Evolutionary conservation across 2,888 invertebrate genomes (phyloP), one percentile per base, ranked within the genome.

Genomic region (Autographa gamma): DNA sequence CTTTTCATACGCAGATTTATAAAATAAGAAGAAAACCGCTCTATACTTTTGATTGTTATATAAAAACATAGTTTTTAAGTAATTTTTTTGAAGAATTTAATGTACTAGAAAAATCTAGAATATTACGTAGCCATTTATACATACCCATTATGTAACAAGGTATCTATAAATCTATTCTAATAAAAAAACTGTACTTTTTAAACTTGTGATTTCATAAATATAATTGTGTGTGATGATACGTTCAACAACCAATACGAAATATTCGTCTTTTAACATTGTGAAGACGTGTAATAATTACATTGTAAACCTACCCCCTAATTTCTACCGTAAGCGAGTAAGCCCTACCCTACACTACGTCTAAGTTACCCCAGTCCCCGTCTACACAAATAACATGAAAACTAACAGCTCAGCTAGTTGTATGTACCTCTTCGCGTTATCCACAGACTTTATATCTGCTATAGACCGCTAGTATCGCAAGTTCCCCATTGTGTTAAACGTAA

Each of bases 391-490:
- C 18, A 68, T 58, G 54, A 60, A 38, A 32, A 76, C 81, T 82
- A 82, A 84, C 80, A 31, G 4, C 38, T 11, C 8, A 65, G 74
- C 69, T 84, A 82, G 80, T 73, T 32, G 25, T 1, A 54, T 43
- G 68, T 70, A 67, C 25, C 25, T 25, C 1, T 25, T 81, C 75
- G 18, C 2, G 43, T 32, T n/a, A n/a, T n/a, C n/a, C n/a, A n/a
- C n/a, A n/a, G n/a, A n/a, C n/a, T n/a, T n/a, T n/a, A n/a, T n/a
- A n/a, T n/a, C n/a, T n/a, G n/a, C n/a, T n/a, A n/a, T n/a, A n/a
- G n/a, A n/a, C n/a, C n/a, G n/a, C n/a, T n/a, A n/a, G n/a, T n/a
- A n/a, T n/a, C n/a, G n/a, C n/a, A n/a, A n/a, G n/a, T n/a, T n/a
- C n/a, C n/a, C n/a, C n/a, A n/a, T n/a, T n/a, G n/a, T n/a, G n/a